Conservation (phyloP, 1,140 invertebrate species). For the silkworm (Bombyx mori) region DNA sequence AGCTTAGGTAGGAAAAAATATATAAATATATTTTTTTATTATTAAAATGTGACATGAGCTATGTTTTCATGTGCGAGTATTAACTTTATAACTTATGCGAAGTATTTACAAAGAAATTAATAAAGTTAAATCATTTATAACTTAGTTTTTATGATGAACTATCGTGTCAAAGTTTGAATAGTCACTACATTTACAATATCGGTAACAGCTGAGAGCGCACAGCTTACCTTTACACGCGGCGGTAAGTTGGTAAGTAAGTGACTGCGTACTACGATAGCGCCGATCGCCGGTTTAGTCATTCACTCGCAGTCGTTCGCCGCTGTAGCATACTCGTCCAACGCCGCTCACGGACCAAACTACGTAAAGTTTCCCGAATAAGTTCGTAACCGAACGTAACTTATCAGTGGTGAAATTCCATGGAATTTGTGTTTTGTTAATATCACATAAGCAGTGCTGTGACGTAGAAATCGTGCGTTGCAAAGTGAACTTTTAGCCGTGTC, state of each 20-base stretch:
- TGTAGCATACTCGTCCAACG: background rate
- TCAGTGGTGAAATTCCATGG: conserved; percentile 33
- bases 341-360: conserved; percentile 2
- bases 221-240: background rate
- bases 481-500: background rate
- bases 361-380: conserved; percentile 28
- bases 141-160: no score
- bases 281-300: conserved; percentile 1
- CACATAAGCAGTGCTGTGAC: conserved; percentile 23
- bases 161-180: conserved; percentile 1
- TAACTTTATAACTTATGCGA: no score
- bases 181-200: conserved; percentile 11
- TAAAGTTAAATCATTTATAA: no score
- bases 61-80: no score
- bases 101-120: no score
- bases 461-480: conserved; percentile 15
- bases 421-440: conserved; percentile 31
- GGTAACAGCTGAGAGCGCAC: conserved; percentile 7
- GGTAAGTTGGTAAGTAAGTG: no score
- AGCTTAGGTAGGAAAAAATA: no score
- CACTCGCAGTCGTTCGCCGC: background rate
- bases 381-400: conserved; percentile 25
- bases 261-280: background rate
- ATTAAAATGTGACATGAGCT: no score
- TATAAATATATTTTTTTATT: no score